Evolutionary conservation across 2,113 vertebrate genomes (phyloP).

Genomic region (Menidia beryllina): DNA sequence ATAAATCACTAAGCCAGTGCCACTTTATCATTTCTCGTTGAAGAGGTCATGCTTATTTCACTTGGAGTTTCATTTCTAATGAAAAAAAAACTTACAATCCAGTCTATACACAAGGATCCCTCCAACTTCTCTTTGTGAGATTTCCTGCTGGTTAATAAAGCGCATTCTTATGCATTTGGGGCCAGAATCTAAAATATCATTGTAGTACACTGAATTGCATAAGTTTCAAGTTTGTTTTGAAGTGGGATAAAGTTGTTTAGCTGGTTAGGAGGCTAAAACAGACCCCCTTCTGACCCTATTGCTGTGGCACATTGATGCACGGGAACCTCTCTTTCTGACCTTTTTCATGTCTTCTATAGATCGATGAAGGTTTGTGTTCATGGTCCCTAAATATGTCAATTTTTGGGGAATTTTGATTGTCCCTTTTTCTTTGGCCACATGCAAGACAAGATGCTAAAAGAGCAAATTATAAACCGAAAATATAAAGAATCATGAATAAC

Average conservation of each 20-base stretch:
- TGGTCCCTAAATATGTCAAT: neutral
- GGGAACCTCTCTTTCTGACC: too few species aligned
- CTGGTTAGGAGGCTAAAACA: too few species aligned
- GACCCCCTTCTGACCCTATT: too few species aligned
- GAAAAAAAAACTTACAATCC: too few species aligned
- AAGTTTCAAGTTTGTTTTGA: conserved; percentile 3
- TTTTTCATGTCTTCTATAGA: too few species aligned
- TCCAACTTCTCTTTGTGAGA: too few species aligned
- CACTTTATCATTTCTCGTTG: neutral
- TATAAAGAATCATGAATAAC: conserved; percentile 48
- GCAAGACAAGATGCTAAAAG: conserved; percentile 15
- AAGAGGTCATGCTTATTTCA: neutral
- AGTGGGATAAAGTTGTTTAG: neutral
- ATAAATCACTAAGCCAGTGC: neutral
- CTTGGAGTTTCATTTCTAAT: neutral
- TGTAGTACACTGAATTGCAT: neutral
- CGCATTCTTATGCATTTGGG: neutral
- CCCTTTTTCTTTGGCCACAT: conserved; percentile 5
- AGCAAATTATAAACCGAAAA: conserved; percentile 27
- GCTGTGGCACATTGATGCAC: too few species aligned
- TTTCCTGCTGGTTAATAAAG: neutral
- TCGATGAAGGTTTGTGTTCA: neutral
- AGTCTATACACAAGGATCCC: too few species aligned
- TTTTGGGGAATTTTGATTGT: conserved; percentile 18
- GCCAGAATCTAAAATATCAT: neutral